Evolutionary conservation across 2,888 invertebrate genomes (phyloP).

Genomic region (Amblyjoppa fuscipennis): DNA sequence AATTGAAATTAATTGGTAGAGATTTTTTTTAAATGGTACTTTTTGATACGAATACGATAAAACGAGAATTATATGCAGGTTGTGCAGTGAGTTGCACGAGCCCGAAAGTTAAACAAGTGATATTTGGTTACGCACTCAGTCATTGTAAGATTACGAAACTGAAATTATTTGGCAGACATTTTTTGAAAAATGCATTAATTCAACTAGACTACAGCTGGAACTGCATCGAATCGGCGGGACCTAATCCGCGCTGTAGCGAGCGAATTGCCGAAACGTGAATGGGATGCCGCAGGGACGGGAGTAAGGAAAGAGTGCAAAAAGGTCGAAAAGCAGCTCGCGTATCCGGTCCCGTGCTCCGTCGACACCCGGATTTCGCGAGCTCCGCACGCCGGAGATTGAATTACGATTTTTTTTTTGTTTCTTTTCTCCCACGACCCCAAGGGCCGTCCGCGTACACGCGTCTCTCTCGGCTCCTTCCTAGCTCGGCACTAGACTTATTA

Average conservation of each 20-base stretch:
- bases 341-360: slow-evolving; percentile 36
- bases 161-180: too few species aligned
- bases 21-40: too few species aligned
- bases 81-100: too few species aligned
- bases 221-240: neutral
- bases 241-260: neutral
- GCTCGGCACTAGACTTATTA: slow-evolving; percentile 54
- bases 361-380: slow-evolving; percentile 50
- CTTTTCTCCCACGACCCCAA: slow-evolving; percentile 15
- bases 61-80: too few species aligned
- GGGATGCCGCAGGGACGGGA: neutral
- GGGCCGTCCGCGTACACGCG: slow-evolving; percentile 42
- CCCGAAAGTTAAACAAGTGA: too few species aligned
- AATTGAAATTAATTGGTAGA: too few species aligned
- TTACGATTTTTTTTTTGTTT: slow-evolving; percentile 41
- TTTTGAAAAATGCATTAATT: neutral
- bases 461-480: slow-evolving; percentile 22
- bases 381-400: slow-evolving; percentile 50
- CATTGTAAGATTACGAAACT: too few species aligned
- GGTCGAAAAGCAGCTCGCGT: neutral
- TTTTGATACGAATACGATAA: too few species aligned
- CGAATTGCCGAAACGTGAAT: slow-evolving; percentile 8
- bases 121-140: too few species aligned
- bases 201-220: neutral
- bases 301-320: slow-evolving; percentile 38